Evolutionary conservation across 2,888 invertebrate genomes (phyloP), one percentile per base, ranked within the genome.

Genomic region (Drosophila quinaria): DNA sequence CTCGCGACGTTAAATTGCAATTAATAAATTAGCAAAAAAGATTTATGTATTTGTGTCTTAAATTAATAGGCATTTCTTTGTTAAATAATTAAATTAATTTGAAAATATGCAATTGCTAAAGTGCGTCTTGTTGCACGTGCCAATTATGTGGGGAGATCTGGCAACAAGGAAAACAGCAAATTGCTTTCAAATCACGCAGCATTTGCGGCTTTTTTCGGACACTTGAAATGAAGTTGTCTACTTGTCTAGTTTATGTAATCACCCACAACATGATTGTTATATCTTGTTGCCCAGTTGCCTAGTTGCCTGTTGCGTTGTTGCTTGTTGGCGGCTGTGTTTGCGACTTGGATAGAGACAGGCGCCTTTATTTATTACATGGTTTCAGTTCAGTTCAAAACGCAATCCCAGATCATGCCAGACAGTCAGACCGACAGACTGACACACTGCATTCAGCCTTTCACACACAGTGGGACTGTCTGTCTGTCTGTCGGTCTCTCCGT

Each of bases 261-360:
- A 83, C 87, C 84, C 89, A 86, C 84, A 88, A 86, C 87, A 75
- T 86, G 89, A 84, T 88, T 86, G 87, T 83, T 86, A 52, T 77
- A 77, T 77, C 64, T 65, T 13, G 65, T 61, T 68, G 55, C 33
- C 35, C 39, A n/a, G 56, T 55, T 52, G 59, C 42, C 19, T 10
- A 15, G 29, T 60, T 31, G 29, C 25, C 50, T 6, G 39, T 60
- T 59, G 17, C n/a, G n/a, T 15, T n/a, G 31, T 15, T 58, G 63
- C 25, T n/a, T 10, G 56, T 46, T 51, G 65, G 44, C 54, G 42
- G 19, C 13, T 42, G 19, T 33, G 19, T 33, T 55, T 59, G 64
- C 31, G 56, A 33, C 67, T 61, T 51, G 59, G 51, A 15, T 25
- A 25, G 25, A 61, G 70, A 59, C 61, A 75, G 82, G 47, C 72